Base-by-base conservation (phyloP, 2,888 invertebrate species). In the Mesorhabditis belari region DNA sequence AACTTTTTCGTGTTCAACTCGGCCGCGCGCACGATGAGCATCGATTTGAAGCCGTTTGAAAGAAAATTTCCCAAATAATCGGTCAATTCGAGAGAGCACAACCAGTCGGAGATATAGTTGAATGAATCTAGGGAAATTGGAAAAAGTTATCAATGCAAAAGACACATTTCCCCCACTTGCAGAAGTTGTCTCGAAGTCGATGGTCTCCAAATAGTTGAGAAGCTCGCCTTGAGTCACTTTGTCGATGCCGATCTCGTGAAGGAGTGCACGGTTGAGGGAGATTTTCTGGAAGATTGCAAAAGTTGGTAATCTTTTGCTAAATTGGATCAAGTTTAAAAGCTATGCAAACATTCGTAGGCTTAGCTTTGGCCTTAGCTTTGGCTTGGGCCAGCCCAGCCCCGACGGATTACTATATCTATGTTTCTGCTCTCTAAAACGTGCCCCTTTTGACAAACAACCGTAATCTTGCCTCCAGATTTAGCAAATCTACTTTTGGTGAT, bases 51-150 rank as follows among this genome's bases (percentile, higher is more conserved):
- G 4, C 75, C 76, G 19, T 65, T 62, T 2, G 60, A 63, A 52
- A 78, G 63, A 54, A 79, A 78, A n/a, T 69, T 58, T 3, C 71
- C 70, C 29, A 79, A 59, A 57, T 77, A 75, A 55, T 71, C 73
- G 3, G 69, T 67, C 9, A 77, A 64, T 24, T 69, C 71, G 19
- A 79, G 61, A 9, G 66, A 64, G 23, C 60, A 62, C 50, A 79
- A 63, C 79, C 79, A 79, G 25, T 79, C 77, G 17, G 76, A 77
- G 21, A 75, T 66, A 55, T 73, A 79, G 35, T 66, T 63, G 52
- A 73, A 74, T 2, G 66, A 54, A 6, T 61, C 71, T 65, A 64
- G n/a, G n/a, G n/a, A n/a, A n/a, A n/a, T n/a, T n/a, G n/a, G n/a
- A n/a, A n/a, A n/a, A n/a, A n/a, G n/a, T n/a, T n/a, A n/a, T n/a